Evolutionary conservation across 2,797 vertebrate genomes (phyloP), one percentile per base, ranked within the genome.

Genomic region (Danio aesculapii): DNA sequence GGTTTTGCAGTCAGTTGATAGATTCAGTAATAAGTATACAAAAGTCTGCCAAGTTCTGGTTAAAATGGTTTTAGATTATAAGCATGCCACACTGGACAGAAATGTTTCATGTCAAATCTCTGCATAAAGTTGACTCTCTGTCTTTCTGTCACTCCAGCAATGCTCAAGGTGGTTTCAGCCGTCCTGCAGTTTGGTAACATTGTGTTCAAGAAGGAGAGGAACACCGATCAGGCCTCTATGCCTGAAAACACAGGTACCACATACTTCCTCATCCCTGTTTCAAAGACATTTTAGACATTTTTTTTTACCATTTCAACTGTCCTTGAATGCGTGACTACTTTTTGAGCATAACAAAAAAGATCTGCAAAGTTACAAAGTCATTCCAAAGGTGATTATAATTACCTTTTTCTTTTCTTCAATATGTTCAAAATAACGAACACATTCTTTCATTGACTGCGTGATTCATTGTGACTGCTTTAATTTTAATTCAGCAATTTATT

Each of bases 121-220:
- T 21, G n/a, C 73, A 70, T 43, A 47, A 1, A 30, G 19, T 39
- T 71, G 5, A 75, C 0, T 58, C 46, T 64, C 8, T 44, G 17
- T 83, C 55, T 81, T 52, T 71, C n/a, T 87, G 4, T 84, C 1
- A 80, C 64, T 88, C 71, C 89, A 99, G 98, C 97, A 11, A 98
- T 99, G 97, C 92, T 99, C 79, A 98, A 97, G 89, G 97, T 99
- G 66, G 98, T 98, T 13, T 99, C 97, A 10, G 95, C 98, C 0
- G 97, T 99, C 85, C 94, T 99, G 16, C 98, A 99, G 81, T 99
- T 99, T 90, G 98, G 98, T n/a, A 99, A 99, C 90, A 95, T 99
- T 70, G 88, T 96, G 85, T 99, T 99, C 75, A 99, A 99, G 90
- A 99, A 99, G 88, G 98, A 99, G 90, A 96, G 98, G 86, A 99